phyloP scores from a whole-genome alignment of 2,797 vertebrate genomes.

The Aselliscus stoliczkanus region DNA sequence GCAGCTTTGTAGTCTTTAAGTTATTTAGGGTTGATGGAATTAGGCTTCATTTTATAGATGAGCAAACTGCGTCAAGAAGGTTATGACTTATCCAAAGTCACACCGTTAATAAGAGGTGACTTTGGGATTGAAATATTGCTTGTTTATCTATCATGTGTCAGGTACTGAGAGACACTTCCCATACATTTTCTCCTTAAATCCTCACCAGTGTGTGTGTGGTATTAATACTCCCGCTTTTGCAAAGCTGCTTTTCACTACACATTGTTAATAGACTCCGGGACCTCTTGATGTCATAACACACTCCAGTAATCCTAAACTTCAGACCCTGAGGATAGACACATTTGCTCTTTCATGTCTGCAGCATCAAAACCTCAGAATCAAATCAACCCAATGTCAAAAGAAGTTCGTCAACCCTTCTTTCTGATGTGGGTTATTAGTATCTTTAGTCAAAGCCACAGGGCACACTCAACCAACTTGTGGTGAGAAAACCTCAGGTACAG shows the following conservation, averaged over 20 bases:
- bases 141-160: background rate
- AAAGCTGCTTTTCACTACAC: background rate
- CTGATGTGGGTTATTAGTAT: background rate
- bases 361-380: background rate
- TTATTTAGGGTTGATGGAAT: background rate
- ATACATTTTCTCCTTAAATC: background rate
- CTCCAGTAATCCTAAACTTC: background rate
- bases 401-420: background rate
- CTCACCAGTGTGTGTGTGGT: background rate
- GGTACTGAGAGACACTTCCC: background rate
- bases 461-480: background rate
- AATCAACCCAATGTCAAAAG: background rate
- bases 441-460: background rate
- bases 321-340: background rate
- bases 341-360: background rate
- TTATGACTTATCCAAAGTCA: background rate
- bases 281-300: background rate
- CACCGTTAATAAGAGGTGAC: background rate
- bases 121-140: background rate
- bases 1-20: background rate
- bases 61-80: background rate
- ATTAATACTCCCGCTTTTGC: background rate
- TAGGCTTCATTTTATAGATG: background rate
- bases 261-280: background rate
- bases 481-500: background rate